Evolutionary conservation across 2,113 vertebrate species (phyloP).

Genomic region (Pachyramphus minor): DNA sequence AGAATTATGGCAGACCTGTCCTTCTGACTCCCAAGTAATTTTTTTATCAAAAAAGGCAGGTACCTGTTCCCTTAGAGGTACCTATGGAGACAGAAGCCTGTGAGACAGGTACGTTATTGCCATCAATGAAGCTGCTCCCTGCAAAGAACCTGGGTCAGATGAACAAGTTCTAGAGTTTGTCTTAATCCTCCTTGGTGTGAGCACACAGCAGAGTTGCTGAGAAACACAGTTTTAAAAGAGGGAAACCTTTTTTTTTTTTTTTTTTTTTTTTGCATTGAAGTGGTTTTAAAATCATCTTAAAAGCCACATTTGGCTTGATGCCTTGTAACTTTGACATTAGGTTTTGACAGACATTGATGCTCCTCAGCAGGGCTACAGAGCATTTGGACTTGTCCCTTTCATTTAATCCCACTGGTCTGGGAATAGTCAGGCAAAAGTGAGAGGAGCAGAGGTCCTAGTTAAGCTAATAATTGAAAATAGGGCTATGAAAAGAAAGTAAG

Average conservation of each 20-base stretch:
- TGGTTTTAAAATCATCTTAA: neutral
- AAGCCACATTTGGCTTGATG: neutral
- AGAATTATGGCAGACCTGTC: neutral
- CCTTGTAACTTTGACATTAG: neutral
- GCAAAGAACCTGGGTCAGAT: neutral
- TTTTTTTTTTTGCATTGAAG: neutral
- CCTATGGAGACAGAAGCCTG: neutral
- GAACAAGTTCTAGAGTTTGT: neutral
- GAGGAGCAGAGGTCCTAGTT: neutral
- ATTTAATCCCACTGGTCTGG: neutral
- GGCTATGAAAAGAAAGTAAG: neutral
- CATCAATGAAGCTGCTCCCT: neutral
- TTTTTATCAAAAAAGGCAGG: neutral
- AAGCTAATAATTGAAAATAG: neutral
- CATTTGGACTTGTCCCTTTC: neutral
- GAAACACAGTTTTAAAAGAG: neutral
- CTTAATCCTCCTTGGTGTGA: neutral
- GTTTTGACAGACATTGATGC: neutral
- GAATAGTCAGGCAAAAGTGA: neutral
- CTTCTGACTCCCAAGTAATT: neutral
- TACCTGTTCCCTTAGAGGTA: neutral
- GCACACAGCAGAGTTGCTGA: neutral
- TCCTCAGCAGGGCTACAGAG: neutral
- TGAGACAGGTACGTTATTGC: neutral
- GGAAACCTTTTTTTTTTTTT: neutral